These are phyloP conservation scores for Sclerurus mexicanus DNA, from an alignment of 2,113 vertebrate species.

Conservation along the genomic window DNA sequence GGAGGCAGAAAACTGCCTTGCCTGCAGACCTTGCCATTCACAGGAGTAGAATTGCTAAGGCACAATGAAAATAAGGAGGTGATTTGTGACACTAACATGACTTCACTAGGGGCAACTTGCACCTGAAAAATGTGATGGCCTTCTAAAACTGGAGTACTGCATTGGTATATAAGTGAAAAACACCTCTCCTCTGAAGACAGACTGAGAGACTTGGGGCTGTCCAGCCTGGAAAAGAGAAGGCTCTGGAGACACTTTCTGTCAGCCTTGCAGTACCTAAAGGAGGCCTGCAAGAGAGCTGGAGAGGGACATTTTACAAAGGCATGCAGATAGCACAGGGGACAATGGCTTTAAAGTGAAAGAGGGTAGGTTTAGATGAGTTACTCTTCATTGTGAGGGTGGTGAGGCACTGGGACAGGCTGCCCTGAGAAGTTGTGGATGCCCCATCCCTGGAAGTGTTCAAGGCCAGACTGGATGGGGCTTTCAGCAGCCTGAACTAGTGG, in stretches of 20 bases:
- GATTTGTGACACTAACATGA: no score
- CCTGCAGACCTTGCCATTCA: background rate
- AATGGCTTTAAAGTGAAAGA: background rate
- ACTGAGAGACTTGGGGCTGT: background rate
- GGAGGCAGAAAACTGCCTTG: background rate
- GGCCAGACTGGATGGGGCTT: background rate
- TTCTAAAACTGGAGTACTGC: fast-evolving
- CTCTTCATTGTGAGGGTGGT: background rate
- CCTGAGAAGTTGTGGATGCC: background rate
- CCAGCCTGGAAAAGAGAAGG: background rate
- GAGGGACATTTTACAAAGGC: background rate
- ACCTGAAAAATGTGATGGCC: background rate
- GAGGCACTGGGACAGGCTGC: background rate
- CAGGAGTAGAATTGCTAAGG: background rate
- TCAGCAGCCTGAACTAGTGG: background rate
- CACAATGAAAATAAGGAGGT: background rate
- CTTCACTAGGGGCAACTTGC: background rate
- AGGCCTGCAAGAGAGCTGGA: background rate
- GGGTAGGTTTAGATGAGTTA: background rate
- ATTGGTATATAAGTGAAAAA: background rate
- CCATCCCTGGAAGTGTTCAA: background rate
- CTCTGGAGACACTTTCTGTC: fast-evolving
- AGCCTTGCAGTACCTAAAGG: background rate
- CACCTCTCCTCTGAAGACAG: background rate
- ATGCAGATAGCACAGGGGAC: no score